Conservation (phyloP, 2,113 vertebrate genomes). For the Cololabis saira region DNA sequence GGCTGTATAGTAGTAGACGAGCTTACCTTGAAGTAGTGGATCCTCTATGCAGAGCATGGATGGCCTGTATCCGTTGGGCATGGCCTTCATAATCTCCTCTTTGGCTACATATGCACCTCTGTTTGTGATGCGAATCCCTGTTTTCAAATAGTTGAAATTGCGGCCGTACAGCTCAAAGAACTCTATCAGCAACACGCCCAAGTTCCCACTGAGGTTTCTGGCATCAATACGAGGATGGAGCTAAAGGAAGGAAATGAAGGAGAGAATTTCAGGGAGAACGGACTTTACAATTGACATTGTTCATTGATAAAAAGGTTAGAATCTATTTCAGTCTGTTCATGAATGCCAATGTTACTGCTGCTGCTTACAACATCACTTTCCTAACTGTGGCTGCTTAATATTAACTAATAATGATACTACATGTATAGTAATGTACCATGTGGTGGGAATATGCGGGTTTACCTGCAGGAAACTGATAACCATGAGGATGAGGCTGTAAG, state of each 20-base stretch:
- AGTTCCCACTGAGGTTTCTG: constrained; percentile 90
- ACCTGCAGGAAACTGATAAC: constrained; percentile 88
- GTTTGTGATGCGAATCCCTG: constrained; percentile 96
- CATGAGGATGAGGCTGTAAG: constrained; percentile 87
- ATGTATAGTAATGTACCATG: no score
- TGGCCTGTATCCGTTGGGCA: constrained; percentile 94
- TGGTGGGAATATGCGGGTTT: not conserved
- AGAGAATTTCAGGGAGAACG: not conserved
- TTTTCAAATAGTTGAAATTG: constrained; percentile 99
- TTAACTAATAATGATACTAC: no score
- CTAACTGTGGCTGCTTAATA: not conserved
- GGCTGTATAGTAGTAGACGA: not conserved
- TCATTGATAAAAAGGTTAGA: no score
- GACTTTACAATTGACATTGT: not conserved
- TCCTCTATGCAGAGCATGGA: constrained; percentile 99
- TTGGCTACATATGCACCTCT: constrained; percentile 96
- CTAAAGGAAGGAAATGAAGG: constrained; percentile 74
- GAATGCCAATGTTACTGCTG: not conserved
- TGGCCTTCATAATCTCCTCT: constrained; percentile 95
- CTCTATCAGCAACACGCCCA: constrained; percentile 97
- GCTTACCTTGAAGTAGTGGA: constrained; percentile 91
- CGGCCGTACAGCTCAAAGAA: constrained; percentile 99
- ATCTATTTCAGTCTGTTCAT: not conserved
- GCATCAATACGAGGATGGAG: constrained; percentile 95
- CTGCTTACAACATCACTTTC: no score